Base-by-base conservation (phyloP, 1,140 invertebrate species). In the Bombus terrestris region DNA sequence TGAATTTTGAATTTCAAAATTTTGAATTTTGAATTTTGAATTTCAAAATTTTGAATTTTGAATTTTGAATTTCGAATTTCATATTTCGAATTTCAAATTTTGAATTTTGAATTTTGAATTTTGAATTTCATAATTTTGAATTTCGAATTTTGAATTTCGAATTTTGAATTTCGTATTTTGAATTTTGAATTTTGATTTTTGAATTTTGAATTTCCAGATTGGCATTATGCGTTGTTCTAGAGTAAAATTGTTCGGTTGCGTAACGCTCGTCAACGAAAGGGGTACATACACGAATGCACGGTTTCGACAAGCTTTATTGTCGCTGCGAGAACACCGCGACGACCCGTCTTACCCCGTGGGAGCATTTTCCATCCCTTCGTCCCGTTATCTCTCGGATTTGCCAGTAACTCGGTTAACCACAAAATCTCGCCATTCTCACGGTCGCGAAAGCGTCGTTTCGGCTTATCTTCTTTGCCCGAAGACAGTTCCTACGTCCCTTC, bases 361-460 rank as follows among this genome's bases (percentile, higher is more conserved):
- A 90, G 87, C 90, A 83, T 89, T 92, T 88, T 86, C 86, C 90
- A 90, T 90, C 83, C 74, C 78, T 81, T 84, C 81, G 81, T 78
- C 41, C 89, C 86, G 92, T 92, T 93, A 93, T 93, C 92, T 91
- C 89, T 35, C 43, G 87, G 91, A 92, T 91, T 90, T 79, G 87
- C 86, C 81, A 83, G 85, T 88, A 83, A 86, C 85, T 92, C 92
- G 89, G 92, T 92, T 92, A 92, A 91, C 89, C 87, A 72, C 82
- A 73, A 86, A 89, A 81, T 86, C 83, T 86, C 88, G n/a, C 83
- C 74, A 78, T 86, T 90, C 62, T 86, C 79, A 69, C 87, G 88
- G 75, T 81, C 84, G 87, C 87, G 84, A 57, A 64, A 57, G 53
- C 78, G 28, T 35, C 76, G 84, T 90, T 89, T 82, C 81, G 39